Base-by-base conservation (phyloP, 2,113 vertebrate genomes). In the Morphnarchus princeps region DNA sequence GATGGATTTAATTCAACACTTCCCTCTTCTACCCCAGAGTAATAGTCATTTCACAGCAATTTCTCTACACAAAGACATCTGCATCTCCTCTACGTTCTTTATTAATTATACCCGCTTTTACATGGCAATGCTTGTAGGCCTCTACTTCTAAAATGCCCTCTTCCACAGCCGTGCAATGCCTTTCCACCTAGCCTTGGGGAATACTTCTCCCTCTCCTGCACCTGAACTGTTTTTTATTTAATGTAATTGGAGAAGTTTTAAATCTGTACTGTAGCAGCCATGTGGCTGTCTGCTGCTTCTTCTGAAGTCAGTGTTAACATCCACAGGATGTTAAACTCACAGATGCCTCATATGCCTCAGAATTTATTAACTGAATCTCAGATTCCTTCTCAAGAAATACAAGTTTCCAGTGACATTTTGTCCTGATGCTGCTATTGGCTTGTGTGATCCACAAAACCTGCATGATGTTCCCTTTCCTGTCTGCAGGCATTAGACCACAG, bases 401-500 rank as follows among this genome's bases (percentile, higher is more conserved):
- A 80, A 90, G 50, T 69, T 93, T 80, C 66, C 87, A 94, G 62
- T 91, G 93, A 91, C 78, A 95, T 92, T 97, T 90, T 82, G 86
- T 95, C 91, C 80, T 57, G 80, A 84, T 92, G 86, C 90, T 87
- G 91, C 70, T 72, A 89, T 89, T 10, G 19, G 89, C 66, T 93
- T 66, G 82, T 84, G 73, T 80, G 95, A 94, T 87, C 87, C 84
- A 73, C 76, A 50, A 77, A 93, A 94, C 45, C 58, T 38, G 34
- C 2, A 5, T 63, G 81, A 65, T 55, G 31, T 77, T 73, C 32
- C 55, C 42, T 69, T 77, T 81, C 62, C 67, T 59, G 34, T 67
- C 95, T 96, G 76, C 55, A 98, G 97, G 94, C 97, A 67, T 89
- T 90, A 83, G 97, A 97, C 77, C 94, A 92, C 65, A 90, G 93